Percentiles rank a stretch among this genome's conserved stretches.
These are phyloP conservation scores for Drosophila macrospina DNA, from an alignment of 2,888 invertebrate species.

Conservation along the genomic window DNA sequence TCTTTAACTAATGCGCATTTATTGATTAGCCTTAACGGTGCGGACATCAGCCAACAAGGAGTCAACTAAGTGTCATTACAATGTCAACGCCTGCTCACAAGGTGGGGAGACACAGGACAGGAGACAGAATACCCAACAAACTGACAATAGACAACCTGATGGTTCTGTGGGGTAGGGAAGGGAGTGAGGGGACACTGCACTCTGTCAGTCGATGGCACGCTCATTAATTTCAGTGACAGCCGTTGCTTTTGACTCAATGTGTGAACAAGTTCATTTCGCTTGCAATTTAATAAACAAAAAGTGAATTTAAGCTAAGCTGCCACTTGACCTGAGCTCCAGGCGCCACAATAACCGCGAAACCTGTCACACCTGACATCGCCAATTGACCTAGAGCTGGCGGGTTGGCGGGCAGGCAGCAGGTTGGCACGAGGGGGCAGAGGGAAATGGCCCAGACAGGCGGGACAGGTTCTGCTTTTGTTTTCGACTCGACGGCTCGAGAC, in stretches of 20 bases:
- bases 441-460: conserved; percentile 21
- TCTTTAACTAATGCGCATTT: conserved; percentile 49
- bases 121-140: conserved; percentile 1
- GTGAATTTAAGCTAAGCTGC: conserved; percentile 23
- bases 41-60: conserved; percentile 57
- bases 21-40: conserved; percentile 62
- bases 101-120: conserved; percentile 15
- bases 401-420: too few species aligned
- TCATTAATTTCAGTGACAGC: conserved; percentile 71
- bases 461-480: conserved; percentile 65
- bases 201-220: conserved; percentile 54
- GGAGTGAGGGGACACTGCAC: too few species aligned
- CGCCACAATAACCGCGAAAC: conserved; percentile 52
- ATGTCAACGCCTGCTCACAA: conserved; percentile 65
- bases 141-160: conserved; percentile 30
- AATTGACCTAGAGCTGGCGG: conserved; percentile 55
- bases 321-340: conserved; percentile 35
- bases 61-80: conserved; percentile 76
- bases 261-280: conserved; percentile 65
- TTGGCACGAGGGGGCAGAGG: too few species aligned
- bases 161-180: too few species aligned
- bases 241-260: conserved; percentile 38
- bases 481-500: conserved; percentile 61
- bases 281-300: conserved; percentile 48
- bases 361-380: conserved; percentile 67